Evolutionary conservation across 1,140 invertebrate genomes (phyloP), one percentile per base, ranked within the genome.

Genomic region (Chironomus tepperi): DNA sequence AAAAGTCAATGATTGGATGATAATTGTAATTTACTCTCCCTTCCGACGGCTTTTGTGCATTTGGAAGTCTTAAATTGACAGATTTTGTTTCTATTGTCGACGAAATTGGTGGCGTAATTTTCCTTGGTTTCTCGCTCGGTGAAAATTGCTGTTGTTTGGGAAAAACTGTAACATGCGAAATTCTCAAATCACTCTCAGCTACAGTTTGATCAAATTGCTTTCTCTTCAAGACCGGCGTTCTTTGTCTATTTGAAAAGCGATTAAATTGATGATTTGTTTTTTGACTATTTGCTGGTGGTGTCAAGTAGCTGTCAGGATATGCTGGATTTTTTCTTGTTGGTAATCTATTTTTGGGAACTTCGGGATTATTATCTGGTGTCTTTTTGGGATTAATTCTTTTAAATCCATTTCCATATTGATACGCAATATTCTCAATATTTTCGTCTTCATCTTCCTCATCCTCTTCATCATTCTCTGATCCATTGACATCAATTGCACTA

Each of bases 1-100:
- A 93, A 80, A 92, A 93, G 78, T 93, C 91, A 76, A 93, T 91
- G 73, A 93, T 93, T 2, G 91, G 91, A 81, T 93, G 92, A 78
- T 93, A 93, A 79, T 90, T 92, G 78, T 93, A 93, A 83, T 93
- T 93, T 47, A 93, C 85, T 78, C 88, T 84, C 79, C 87, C 86
- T 43, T 77, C 47, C 43, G 21, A 42, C 75, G 16, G 64, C 74
- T 64, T 73, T 75, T 75, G 74, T n/a, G 7, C 42, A 72, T 70
- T 74, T 19, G 42, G 42, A 43, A 24, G 7, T 16, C 42, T 15
- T 43, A 43, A 9, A 73, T 73, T 73, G 2, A 43, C 34, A 43
- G 42, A 43, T 18, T 43, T 43, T 12, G 16, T 16, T 18, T 43
- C 43, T n/a, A 43, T 73, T 15, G 16, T 42, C n/a, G 73, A 73